These are phyloP conservation scores for Neopipo cinnamomea DNA, from an alignment of 2,113 vertebrate genomes.

Conservation along the genomic window DNA sequence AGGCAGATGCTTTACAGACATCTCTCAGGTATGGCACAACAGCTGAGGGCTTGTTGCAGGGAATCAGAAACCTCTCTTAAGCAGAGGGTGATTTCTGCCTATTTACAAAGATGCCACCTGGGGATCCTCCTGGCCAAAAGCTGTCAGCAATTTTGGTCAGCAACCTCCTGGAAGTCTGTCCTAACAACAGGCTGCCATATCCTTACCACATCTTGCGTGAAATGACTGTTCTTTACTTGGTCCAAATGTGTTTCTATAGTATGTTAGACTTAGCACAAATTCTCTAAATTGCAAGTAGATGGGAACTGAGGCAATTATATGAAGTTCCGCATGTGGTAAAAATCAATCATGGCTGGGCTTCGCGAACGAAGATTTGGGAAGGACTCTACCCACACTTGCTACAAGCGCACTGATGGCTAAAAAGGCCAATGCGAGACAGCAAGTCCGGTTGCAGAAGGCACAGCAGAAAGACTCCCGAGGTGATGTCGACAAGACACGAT, in stretches of 20 bases:
- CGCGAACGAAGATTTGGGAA: no score
- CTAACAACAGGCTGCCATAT: neutral
- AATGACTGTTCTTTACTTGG: neutral
- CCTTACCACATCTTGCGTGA: neutral
- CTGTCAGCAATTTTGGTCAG: fast-evolving
- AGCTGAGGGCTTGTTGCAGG: neutral
- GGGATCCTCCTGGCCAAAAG: neutral
- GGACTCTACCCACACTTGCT: no score
- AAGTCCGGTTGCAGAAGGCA: no score
- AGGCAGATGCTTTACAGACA: neutral
- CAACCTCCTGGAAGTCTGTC: neutral
- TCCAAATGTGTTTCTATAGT: neutral
- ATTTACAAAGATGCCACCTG: neutral
- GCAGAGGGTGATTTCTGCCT: neutral
- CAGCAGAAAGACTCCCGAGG: no score
- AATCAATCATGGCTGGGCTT: no score
- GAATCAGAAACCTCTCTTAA: neutral
- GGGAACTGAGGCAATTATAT: neutral
- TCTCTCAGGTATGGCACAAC: neutral
- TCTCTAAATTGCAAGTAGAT: neutral
- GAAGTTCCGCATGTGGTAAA: neutral
- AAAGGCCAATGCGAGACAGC: no score
- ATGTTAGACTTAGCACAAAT: neutral
- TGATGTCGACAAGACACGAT: no score
- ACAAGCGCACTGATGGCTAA: no score